Conservation (phyloP, 2,888 invertebrate species). For the Amiota mariae region DNA sequence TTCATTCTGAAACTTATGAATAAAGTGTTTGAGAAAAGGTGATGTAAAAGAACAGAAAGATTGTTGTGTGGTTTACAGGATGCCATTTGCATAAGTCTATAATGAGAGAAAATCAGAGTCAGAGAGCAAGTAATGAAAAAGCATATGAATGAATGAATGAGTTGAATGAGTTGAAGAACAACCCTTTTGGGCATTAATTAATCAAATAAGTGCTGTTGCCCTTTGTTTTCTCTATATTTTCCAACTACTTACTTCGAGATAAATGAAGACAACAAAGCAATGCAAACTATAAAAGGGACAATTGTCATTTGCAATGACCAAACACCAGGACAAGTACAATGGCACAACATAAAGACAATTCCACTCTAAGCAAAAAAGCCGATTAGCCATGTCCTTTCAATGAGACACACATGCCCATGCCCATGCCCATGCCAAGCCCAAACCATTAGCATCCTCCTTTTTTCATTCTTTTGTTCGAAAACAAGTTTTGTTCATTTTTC, state of each 20-base stretch:
- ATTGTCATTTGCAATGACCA: conserved; percentile 3
- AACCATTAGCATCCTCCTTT: too few species aligned
- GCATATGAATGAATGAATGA: too few species aligned
- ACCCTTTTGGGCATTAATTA: conserved; percentile 28
- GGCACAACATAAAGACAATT: conserved; percentile 11
- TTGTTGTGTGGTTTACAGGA: too few species aligned
- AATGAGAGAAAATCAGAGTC: too few species aligned
- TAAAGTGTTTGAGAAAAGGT: too few species aligned
- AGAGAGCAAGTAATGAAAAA: too few species aligned
- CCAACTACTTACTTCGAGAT: too few species aligned
- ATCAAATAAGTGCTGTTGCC: conserved; percentile 14
- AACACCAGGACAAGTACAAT: background rate
- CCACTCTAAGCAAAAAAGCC: conserved; percentile 9
- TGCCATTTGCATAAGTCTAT: too few species aligned
- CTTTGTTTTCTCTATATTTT: background rate
- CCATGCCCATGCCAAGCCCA: too few species aligned
- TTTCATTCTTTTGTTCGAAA: too few species aligned
- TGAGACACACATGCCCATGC: background rate
- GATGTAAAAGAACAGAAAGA: background rate
- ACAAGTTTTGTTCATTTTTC: too few species aligned
- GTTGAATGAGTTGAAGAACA: background rate
- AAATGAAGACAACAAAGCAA: conserved; percentile 27
- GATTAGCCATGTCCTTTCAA: conserved; percentile 31
- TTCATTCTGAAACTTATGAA: background rate
- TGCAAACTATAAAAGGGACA: conserved; percentile 32